Base-by-base conservation (phyloP, 2,888 invertebrate genomes). In the Argynnis bischoffii region DNA sequence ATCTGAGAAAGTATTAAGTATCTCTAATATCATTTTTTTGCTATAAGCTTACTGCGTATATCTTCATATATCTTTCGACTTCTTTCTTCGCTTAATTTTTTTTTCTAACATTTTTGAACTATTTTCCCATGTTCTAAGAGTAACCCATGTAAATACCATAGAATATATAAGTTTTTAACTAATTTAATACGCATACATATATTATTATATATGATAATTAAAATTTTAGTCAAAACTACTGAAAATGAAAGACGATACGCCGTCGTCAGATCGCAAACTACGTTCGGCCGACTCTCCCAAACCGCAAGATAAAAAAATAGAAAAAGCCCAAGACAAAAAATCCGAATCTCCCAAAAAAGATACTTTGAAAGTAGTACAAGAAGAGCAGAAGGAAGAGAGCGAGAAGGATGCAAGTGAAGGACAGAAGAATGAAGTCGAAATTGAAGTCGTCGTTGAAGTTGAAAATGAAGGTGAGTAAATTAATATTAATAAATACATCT, bases 261-360 rank as follows among this genome's bases (percentile, higher is more conserved):
- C 80, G 0, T 11, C 53, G 0, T 84, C 87, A 0, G 89, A 89
- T 61, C 83, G 90, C 11, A 87, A 86, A 55, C 78, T 91, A 0
- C 84, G 90, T 0, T 91, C 91, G 0, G 76, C 89, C 0, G 87
- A 89, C 69, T 88, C 90, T 0, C 88, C 90, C 0, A 89, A 86
- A 72, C 87, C 83, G 0, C 79, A 84, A 1, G 63, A 78, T 3
- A 85, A 81, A 67, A 82, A 77, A 46, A 50, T 69, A 2, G 76
- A 81, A 64, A 81, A 78, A 63, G 53, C 48, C 14, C 63, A 64
- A 6, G 64, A 67, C 3, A 46, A 65, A 18, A 65, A 65, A 46
- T 64, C 72, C 67, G 79, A 80, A 15, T 64, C 75, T 0, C 64
- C 73, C 18, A 78, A 75, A 70, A 78, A 67, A 69, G 73, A 67